Conservation (phyloP, 2,888 invertebrate genomes). For the Cryptocheilus praepositus region DNA sequence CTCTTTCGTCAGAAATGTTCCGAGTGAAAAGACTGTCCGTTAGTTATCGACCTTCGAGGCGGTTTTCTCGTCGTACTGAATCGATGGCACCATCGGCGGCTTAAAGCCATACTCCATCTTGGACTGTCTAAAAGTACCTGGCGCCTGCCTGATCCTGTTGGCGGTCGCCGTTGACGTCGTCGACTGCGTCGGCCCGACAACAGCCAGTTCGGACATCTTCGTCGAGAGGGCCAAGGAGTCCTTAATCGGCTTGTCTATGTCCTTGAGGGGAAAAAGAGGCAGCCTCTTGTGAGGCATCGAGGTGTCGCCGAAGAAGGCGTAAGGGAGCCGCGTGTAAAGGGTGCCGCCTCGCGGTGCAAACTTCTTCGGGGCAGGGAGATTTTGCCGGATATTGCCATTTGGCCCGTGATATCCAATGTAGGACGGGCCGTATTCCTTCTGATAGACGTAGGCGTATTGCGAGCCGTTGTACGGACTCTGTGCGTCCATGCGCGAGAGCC, state of each 20-base stretch:
- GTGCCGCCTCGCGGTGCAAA: neutral
- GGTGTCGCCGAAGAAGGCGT: neutral
- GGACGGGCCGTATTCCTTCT: too few species aligned
- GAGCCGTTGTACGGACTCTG: neutral
- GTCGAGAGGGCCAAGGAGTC: slow-evolving; percentile 17
- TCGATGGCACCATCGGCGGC: slow-evolving; percentile 87
- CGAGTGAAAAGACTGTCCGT: too few species aligned
- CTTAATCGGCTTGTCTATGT: neutral
- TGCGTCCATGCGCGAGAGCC: neutral
- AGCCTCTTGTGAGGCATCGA: neutral
- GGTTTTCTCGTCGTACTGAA: slow-evolving; percentile 84
- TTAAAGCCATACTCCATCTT: slow-evolving; percentile 89
- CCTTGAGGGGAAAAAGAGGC: neutral
- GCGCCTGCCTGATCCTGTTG: slow-evolving; percentile 74
- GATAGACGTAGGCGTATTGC: neutral
- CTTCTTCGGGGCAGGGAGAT: neutral
- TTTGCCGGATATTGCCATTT: neutral
- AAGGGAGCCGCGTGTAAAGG: neutral
- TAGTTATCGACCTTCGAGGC: slow-evolving; percentile 65
- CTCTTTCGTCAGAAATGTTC: too few species aligned
- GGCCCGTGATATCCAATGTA: too few species aligned
- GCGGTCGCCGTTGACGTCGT: neutral
- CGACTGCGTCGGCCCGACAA: neutral
- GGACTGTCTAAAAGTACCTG: slow-evolving; percentile 79
- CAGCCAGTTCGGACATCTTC: slow-evolving; percentile 6